Conservation (phyloP, 2,888 invertebrate genomes). For the Silvanus unidentatus region DNA sequence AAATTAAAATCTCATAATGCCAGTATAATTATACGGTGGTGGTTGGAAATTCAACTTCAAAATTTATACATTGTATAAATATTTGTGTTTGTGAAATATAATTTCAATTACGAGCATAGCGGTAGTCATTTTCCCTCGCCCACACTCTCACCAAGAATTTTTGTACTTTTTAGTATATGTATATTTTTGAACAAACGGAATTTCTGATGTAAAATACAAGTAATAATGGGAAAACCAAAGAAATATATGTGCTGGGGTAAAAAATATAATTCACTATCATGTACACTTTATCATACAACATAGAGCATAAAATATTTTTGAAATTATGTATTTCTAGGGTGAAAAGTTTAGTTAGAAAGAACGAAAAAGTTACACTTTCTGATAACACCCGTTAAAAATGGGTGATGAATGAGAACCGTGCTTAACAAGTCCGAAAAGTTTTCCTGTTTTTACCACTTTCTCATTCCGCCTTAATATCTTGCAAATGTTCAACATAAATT, state of each 20-base stretch:
- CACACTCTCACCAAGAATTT: too few relatives aligned
- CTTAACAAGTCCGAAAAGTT: slow-evolving; percentile 38
- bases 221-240: too few relatives aligned
- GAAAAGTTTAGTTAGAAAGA: slow-evolving; percentile 19
- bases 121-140: too few relatives aligned
- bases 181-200: too few relatives aligned
- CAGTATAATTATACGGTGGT: slow-evolving; percentile 1
- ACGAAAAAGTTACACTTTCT: slow-evolving; percentile 27
- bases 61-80: too few relatives aligned
- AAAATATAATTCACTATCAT: background rate
- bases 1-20: slow-evolving; percentile 6
- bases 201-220: too few relatives aligned
- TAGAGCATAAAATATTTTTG: slow-evolving; percentile 16
- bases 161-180: too few relatives aligned
- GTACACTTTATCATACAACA: slow-evolving; percentile 15
- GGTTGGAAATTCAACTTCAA: too few relatives aligned
- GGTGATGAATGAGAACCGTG: slow-evolving; percentile 37
- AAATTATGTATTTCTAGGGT: slow-evolving; percentile 29
- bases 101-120: too few relatives aligned
- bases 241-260: too few relatives aligned
- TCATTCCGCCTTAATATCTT: slow-evolving; percentile 38
- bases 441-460: slow-evolving; percentile 37
- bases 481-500: slow-evolving; percentile 42
- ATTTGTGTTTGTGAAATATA: too few relatives aligned
- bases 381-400: slow-evolving; percentile 33